These are phyloP conservation scores for Petrolisthes manimaculis DNA, from an alignment of 2,888 invertebrate genomes.

Conservation along the genomic window DNA sequence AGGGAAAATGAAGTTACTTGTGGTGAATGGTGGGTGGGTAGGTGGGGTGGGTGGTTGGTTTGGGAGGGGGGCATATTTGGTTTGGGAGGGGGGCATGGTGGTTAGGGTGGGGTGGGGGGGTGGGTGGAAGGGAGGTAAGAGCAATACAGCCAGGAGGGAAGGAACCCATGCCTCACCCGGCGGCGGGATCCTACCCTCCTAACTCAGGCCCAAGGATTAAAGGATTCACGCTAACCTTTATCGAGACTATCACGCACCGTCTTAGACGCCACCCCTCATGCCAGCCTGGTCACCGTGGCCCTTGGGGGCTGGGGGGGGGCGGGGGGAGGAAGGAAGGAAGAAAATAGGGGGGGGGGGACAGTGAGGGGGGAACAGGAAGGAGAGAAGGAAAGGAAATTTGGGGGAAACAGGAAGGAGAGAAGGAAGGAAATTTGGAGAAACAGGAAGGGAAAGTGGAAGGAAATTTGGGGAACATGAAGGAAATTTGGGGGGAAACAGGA, in stretches of 20 bases:
- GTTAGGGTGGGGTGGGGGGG: neutral
- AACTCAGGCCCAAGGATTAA: conserved; percentile 41
- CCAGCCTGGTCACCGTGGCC: no score
- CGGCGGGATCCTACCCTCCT: conserved; percentile 29
- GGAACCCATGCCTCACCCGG: no score
- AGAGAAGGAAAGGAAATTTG: neutral
- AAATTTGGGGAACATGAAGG: neutral
- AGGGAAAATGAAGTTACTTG: neutral
- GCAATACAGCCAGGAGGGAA: neutral
- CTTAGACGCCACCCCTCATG: conserved; percentile 38
- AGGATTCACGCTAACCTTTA: conserved; percentile 51
- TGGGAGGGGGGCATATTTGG: neutral
- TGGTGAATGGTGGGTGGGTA: neutral
- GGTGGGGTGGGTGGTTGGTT: neutral
- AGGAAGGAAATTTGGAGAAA: neutral
- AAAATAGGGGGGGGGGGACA: neutral
- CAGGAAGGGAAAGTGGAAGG: neutral
- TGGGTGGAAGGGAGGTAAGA: neutral
- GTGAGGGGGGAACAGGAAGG: neutral
- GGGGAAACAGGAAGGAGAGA: neutral
- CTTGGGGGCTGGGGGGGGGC: neutral
- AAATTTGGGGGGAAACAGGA: neutral
- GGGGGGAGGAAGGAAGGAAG: neutral
- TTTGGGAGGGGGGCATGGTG: neutral
- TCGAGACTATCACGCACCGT: conserved; percentile 44